These are phyloP conservation scores for Sturmia bella DNA, from an alignment of 2,888 invertebrate genomes.

Conservation along the genomic window DNA sequence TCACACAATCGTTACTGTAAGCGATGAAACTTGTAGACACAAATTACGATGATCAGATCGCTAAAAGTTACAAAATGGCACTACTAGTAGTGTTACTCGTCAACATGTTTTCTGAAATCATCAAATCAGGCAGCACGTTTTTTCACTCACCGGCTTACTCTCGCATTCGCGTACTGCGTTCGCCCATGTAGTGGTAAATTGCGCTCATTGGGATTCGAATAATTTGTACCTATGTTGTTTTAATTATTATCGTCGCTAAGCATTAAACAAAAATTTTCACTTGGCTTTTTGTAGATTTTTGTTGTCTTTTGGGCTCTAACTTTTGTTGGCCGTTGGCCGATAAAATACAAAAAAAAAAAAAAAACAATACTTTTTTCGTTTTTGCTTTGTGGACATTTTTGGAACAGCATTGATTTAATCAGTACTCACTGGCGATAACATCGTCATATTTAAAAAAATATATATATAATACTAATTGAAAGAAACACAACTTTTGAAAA, in stretches of 20 bases:
- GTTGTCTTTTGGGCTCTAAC: conserved; percentile 10
- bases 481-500: too few relatives aligned
- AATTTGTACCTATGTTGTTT: conserved; percentile 43
- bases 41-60: too few relatives aligned
- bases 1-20: too few relatives aligned
- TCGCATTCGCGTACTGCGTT: neutral
- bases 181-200: conserved; percentile 2
- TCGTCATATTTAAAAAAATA: too few relatives aligned
- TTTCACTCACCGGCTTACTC: neutral
- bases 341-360: conserved; percentile 6
- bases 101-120: too few relatives aligned
- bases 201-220: conserved; percentile 63
- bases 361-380: conserved; percentile 16
- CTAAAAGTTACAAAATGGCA: too few relatives aligned
- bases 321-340: conserved; percentile 44
- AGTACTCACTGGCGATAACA: too few relatives aligned
- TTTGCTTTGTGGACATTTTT: conserved; percentile 30
- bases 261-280: conserved; percentile 41
- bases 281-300: conserved; percentile 31
- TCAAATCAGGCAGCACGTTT: neutral
- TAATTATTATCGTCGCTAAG: conserved; percentile 34
- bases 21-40: too few relatives aligned
- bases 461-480: too few relatives aligned
- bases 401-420: conserved; percentile 13
- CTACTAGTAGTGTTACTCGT: too few relatives aligned